Base-by-base conservation (phyloP, 1,140 invertebrate genomes). In the Lasioglossum albipes region DNA sequence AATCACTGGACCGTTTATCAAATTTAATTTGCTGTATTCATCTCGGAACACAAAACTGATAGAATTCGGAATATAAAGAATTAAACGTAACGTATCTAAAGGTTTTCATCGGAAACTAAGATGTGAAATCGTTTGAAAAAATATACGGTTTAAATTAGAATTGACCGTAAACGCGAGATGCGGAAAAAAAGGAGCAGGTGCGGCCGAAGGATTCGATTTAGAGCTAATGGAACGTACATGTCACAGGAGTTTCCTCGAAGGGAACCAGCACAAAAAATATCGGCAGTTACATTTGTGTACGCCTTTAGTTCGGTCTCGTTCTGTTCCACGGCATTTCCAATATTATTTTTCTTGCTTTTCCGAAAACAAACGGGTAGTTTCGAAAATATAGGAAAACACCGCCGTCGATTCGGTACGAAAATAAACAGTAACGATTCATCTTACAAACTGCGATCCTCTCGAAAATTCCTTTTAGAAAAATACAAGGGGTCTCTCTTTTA, bases 161-260 rank as follows among this genome's bases (percentile, higher is more conserved):
- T 79, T 79, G 77, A 79, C 27, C 18, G 62, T 67, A 52, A 57
- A 73, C 22, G 41, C 22, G 36, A 27, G 22, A 66, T 45, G 49
- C 12, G 36, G 36, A 52, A 74, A 79, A 73, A 52, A 79, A 59
- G 18, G 70, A 67, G 31, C 77, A 79, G 62, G 62, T 79, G 71
- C 41, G 41, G 41, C 42, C 77, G 71, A 79, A 79, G 22, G 62
- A 74, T 79, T 79, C 77, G 62, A 74, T 79, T 79, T 66, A 66
- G 36, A 73, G 62, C 62, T 74, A 79, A 74, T 74, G 77, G 71
- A 79, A 66, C 62, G 61, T 74, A 67, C 71, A n/a, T 79, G 71
- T 74, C 49, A n/a, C 69, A 9, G 62, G 62, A 74, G 62, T 79
- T 67, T 59, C 41, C 36, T 78, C 31, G 41, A 42, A 52, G 57